phyloP scores from a whole-genome alignment of 2,797 vertebrate genomes.

The Sphaeramia orbicularis region DNA sequence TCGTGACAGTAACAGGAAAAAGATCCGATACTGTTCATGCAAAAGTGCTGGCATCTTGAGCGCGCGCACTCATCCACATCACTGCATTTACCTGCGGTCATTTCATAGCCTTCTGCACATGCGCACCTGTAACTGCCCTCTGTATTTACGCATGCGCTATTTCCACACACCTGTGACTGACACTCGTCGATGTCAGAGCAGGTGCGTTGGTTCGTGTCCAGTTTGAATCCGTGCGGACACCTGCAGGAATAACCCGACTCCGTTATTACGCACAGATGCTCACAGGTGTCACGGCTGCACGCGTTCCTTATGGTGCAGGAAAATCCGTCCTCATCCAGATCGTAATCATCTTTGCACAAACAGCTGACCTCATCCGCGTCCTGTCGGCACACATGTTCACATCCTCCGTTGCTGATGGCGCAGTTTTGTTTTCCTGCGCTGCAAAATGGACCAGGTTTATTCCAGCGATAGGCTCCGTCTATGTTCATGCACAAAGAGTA shows the following conservation, averaged over 20 bases:
- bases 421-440: slow-evolving; percentile 53
- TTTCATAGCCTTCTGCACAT: slow-evolving; percentile 71
- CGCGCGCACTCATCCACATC: slow-evolving; percentile 77
- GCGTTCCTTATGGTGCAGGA: slow-evolving; percentile 63
- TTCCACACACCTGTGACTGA: slow-evolving; percentile 50
- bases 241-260: slow-evolving; percentile 62
- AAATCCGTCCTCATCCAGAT: slow-evolving; percentile 63
- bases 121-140: slow-evolving; percentile 72
- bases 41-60: slow-evolving; percentile 68
- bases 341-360: slow-evolving; percentile 72
- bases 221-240: slow-evolving; percentile 73
- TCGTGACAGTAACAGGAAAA: slow-evolving; percentile 76
- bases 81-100: slow-evolving; percentile 61
- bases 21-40: slow-evolving; percentile 76
- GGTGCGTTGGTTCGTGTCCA: slow-evolving; percentile 61
- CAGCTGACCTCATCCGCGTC: slow-evolving; percentile 49
- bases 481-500: slow-evolving; percentile 30
- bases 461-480: slow-evolving; percentile 62
- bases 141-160: slow-evolving; percentile 69
- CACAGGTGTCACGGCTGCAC: slow-evolving; percentile 67
- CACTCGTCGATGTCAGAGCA: slow-evolving; percentile 83
- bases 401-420: slow-evolving; percentile 73
- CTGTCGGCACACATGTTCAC: slow-evolving; percentile 71
- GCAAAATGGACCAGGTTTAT: slow-evolving; percentile 69
- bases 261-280: slow-evolving; percentile 62